Conservation (phyloP, 2,113 vertebrate species). For the Dermatemys mawii region DNA sequence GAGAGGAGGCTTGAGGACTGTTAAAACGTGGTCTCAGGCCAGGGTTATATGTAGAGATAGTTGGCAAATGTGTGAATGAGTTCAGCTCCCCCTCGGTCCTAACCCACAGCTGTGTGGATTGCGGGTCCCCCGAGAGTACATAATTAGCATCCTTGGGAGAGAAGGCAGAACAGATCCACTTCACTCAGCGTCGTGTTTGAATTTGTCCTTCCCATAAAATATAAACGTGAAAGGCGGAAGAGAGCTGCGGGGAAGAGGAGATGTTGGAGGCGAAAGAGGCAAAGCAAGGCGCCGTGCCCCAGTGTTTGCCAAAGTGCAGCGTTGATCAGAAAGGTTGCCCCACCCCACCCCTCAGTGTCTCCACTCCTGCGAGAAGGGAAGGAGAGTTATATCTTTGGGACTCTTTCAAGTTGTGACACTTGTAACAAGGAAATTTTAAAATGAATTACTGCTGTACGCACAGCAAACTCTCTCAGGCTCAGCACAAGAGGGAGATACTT, state of each 20-base stretch:
- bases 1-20: background rate
- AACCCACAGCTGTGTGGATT: too few species aligned
- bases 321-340: background rate
- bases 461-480: background rate
- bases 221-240: background rate
- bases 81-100: background rate
- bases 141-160: background rate
- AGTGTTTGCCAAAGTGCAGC: background rate
- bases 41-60: background rate
- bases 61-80: background rate
- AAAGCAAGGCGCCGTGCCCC: background rate
- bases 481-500: background rate
- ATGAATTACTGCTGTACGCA: background rate
- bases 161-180: background rate
- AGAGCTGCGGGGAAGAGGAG: background rate
- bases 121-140: background rate
- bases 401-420: background rate
- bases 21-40: background rate
- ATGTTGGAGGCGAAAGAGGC: background rate
- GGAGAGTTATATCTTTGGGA: background rate
- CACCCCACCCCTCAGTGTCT: background rate
- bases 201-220: background rate
- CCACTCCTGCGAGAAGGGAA: background rate
- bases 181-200: background rate
- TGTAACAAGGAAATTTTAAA: background rate